Evolutionary conservation across 2,113 vertebrate species (phyloP), one percentile per base, ranked within the genome.

Genomic region (Petrocephalus microphthalmus): DNA sequence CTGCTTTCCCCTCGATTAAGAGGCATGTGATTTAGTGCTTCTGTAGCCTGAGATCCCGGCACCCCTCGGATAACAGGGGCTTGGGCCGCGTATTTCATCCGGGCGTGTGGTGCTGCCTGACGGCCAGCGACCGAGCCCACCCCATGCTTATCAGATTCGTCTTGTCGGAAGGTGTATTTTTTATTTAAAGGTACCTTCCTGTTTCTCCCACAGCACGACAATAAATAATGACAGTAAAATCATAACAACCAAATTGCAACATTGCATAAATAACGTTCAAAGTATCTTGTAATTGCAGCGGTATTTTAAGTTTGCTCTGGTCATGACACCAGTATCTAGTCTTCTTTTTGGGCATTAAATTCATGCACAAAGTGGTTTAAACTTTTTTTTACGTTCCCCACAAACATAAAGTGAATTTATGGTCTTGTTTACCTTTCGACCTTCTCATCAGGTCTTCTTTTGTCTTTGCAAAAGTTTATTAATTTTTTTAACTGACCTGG

Each of bases 221-320:
- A 88, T 94, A 92, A 94, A 93, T 93, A 92, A 90, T 90, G 88
- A 47, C n/a, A 47, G 11, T 84, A 47, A 64, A 89, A 89, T 91
- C 88, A 92, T 93, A 90, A 47, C 22, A 20, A 47, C 45, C 81
- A n/a, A 49, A 47, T 47, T 7, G 81, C 81, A 45, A 47, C 7
- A 11, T 20, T 82, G 84, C 45, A 86, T 90, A 90, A 29, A 42
- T 85, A 89, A 54, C 90, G 90, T 92, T 93, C 90, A 92, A 93
- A 94, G 92, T 57, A 33, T 60, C 53, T 87, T 64, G 51, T 90
- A 89, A 91, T 90, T 88, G 29, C 90, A 25, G 89, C 57, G 71
- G 81, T 92, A 90, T 91, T 93, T 94, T 86, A 92, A 87, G 53
- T 86, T 87, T 90, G 87, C 82, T 89, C 87, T 87, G 91, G 89